Base-by-base conservation (phyloP, 2,888 invertebrate genomes). In the Diaprepes abbreviatus region DNA sequence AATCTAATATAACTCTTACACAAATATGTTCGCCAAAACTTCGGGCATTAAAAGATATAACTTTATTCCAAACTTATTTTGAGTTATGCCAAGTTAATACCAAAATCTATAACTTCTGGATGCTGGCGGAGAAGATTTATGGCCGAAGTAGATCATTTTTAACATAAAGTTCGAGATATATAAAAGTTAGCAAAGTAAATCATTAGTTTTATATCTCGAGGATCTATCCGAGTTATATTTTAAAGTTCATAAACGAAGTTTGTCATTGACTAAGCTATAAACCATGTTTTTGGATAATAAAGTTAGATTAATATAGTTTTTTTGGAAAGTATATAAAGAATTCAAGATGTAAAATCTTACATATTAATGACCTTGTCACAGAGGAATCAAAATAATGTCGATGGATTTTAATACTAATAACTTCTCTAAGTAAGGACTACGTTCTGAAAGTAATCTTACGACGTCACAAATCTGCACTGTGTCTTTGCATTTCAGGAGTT, bases 101-200 rank as follows among this genome's bases (percentile, higher is more conserved):
- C 10, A 63, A 63, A 63, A 63, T 63, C 62, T 38, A 63, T 63
- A 63, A 66, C 57, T 66, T 57, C 33, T 36, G 31, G 63, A 43
- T 36, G 40, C 28, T 36, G 6, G 55, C 58, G 7, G 31, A 21
- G 33, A 16, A 55, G 55, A 70, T 65, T 65, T 70, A 65, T 43
- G 59, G 43, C 40, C 24, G 17, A 17, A 40, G 40, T 45, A 33
- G 69, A 69, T 64, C 58, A 58, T 69, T 64, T 58, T 63, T 63
- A 48, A 35, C 33, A 19, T 33, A 21, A 36, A 60, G 48, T 17
- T 48, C 12, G 33, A 40, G 38, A 59, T 40, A 60, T 45, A 54
- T 59, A 60, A 60, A 67, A 67, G 48, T 67, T 67, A 12, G 35
- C 35, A 35, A 58, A 60, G 54, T 60, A 66, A 54, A 60, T 60